Conservation (phyloP, 2,888 invertebrate species). For the Galerucella pusilla region DNA sequence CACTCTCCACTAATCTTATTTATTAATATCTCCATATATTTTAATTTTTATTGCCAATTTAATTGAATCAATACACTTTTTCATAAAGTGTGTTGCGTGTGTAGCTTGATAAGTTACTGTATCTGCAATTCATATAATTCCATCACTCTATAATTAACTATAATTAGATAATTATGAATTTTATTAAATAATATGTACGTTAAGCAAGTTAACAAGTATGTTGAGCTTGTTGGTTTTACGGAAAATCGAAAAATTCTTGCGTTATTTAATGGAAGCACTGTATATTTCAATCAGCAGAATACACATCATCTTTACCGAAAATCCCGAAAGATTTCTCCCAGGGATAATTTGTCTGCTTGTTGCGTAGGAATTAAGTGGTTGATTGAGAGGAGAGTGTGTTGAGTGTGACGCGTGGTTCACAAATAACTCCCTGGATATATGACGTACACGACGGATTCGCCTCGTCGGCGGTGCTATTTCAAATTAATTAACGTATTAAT, state of each 20-base stretch:
- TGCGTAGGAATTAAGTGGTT: constrained; percentile 60
- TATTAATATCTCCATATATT: too few relatives aligned
- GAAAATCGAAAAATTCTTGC: too few relatives aligned
- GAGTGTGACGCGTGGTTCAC: constrained; percentile 60
- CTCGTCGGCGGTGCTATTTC: constrained; percentile 21
- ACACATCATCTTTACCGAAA: neutral
- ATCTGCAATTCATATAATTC: neutral
- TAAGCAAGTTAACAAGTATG: too few relatives aligned
- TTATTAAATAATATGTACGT: neutral
- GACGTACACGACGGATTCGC: constrained; percentile 19
- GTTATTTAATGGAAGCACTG: too few relatives aligned
- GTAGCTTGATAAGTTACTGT: too few relatives aligned
- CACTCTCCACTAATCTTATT: too few relatives aligned
- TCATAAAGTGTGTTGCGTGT: too few relatives aligned
- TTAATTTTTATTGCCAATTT: too few relatives aligned
- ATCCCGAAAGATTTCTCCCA: constrained; percentile 31
- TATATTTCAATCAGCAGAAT: too few relatives aligned
- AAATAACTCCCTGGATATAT: constrained; percentile 56
- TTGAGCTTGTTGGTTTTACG: too few relatives aligned
- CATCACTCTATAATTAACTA: neutral
- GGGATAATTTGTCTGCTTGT: constrained; percentile 61
- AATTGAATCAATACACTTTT: too few relatives aligned
- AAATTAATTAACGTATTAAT: constrained; percentile 43
- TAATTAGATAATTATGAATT: neutral
- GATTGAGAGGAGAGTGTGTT: constrained; percentile 64